Conservation (phyloP, 2,113 vertebrate genomes). For the Sprattus sprattus region DNA sequence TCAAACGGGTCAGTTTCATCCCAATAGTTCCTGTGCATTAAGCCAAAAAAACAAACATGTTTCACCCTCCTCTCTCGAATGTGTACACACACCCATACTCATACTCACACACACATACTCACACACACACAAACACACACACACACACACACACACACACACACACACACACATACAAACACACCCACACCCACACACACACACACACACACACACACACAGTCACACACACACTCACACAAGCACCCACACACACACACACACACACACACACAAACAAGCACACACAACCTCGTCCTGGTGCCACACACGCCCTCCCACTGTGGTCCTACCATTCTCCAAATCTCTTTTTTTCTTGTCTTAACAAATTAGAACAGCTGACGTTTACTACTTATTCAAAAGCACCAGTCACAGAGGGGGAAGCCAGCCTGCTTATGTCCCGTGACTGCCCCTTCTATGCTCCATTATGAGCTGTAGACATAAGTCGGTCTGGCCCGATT, state of each 20-base stretch:
- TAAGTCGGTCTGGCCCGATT: slow-evolving; percentile 54
- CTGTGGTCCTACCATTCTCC: slow-evolving; percentile 8
- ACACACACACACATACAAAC: background rate
- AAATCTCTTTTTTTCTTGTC: slow-evolving; percentile 43
- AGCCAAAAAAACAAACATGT: background rate
- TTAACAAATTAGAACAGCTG: slow-evolving; percentile 73
- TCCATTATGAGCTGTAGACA: slow-evolving; percentile 62
- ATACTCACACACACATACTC: background rate
- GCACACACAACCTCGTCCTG: slow-evolving; percentile 19
- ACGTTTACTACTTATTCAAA: slow-evolving; percentile 58
- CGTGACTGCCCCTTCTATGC: slow-evolving; percentile 51
- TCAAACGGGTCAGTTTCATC: background rate
- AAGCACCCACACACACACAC: slow-evolving; percentile 18
- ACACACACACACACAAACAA: slow-evolving; percentile 14
- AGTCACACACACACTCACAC: slow-evolving; percentile 46
- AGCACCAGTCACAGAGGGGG: slow-evolving; percentile 31
- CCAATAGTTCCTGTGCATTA: background rate
- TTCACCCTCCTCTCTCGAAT: background rate
- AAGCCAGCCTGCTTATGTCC: slow-evolving; percentile 38
- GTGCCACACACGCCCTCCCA: slow-evolving; percentile 4
- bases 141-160: background rate
- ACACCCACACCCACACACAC: background rate
- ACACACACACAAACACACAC: background rate
- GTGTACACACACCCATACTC: background rate
- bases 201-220: background rate